phyloP scores from a whole-genome alignment of 2,797 vertebrate genomes.

The Avahi laniger region DNA sequence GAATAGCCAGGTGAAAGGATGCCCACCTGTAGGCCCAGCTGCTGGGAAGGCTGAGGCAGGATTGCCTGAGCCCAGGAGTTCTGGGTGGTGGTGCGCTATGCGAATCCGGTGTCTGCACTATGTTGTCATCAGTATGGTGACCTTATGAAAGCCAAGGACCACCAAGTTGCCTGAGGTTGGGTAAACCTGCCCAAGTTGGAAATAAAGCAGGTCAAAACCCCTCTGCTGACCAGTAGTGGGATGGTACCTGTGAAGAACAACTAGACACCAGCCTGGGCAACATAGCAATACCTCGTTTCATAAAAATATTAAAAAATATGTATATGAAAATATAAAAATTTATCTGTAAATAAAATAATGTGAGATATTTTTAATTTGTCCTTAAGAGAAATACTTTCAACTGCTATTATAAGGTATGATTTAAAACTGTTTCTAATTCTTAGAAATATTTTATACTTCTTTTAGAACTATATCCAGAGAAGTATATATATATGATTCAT shows the following conservation, averaged over 20 bases:
- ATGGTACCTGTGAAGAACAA: neutral
- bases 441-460: neutral
- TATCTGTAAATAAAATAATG: neutral
- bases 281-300: no score
- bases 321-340: neutral
- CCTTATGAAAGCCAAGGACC: neutral
- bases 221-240: neutral
- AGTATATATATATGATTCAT: neutral
- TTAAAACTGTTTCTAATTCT: conserved; percentile 20
- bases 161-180: neutral
- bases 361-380: neutral
- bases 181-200: neutral
- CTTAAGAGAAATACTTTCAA: neutral
- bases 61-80: neutral
- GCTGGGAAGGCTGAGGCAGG: neutral
- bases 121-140: neutral
- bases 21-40: neutral
- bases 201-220: neutral
- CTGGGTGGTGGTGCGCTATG: no score
- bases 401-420: neutral
- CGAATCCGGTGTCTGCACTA: neutral
- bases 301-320: no score
- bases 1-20: neutral
- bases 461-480: neutral
- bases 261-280: no score